Base-by-base conservation (phyloP, 2,113 vertebrate genomes). In the Chaenocephalus aceratus region DNA sequence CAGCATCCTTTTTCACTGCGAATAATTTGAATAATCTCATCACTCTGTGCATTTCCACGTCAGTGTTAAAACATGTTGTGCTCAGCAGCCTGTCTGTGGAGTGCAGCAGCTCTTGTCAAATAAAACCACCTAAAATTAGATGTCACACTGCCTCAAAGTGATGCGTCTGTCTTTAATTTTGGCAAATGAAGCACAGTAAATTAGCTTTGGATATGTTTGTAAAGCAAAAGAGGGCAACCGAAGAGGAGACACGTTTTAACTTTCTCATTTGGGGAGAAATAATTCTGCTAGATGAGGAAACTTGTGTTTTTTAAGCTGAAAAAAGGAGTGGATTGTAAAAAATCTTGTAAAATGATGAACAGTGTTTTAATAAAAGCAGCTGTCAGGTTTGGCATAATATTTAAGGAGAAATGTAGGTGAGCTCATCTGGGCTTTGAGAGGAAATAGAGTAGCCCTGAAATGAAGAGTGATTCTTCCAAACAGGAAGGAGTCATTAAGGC, bases 391-490 rank as follows among this genome's bases (percentile, higher is more conserved):
- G 72, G 65, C 30, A 56, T 12, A 83, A 82, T 61, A 81, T 79
- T 65, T 26, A 86, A 62, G 59, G 53, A 59, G 77, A 77, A 70
- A 79, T 45, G 60, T 84, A 26, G 41, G 30, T 80, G 67, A 84
- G 57, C 58, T 84, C 82, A 79, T 54, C 71, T 30, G 66, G 63
- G 66, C 76, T 82, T 87, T 77, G 10, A 64, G 64, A 79, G 67
- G 70, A 86, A 90, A 90, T 60, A 61, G 54, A 75, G 66, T 83
- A 73, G 67, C 36, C 65, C 46, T 65, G 68, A 81, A 75, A 61
- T 56, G 10, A 72, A 69, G 58, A 53, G 11, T 46, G 11, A 21
- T 74, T 80, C 76, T 53, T 85, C 23, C 16, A 65, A 46, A 66
- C 72, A 68, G 58, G 36, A 76, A 23, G 41, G 36, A 73, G 48